Conservation (phyloP, 2,888 invertebrate genomes). For the Pseudeuparius sepicola region DNA sequence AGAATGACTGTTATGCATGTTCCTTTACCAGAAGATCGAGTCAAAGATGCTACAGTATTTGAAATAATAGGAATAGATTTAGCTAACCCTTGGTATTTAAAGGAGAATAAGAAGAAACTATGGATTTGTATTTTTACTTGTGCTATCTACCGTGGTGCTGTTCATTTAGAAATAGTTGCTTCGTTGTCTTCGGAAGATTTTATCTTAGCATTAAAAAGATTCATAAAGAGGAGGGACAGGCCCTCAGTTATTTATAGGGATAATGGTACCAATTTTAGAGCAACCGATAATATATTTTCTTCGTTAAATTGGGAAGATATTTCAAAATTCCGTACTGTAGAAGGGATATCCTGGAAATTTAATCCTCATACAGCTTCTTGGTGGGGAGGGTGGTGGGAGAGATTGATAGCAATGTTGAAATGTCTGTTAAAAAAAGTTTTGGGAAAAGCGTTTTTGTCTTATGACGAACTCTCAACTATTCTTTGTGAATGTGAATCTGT, state of each 20-base stretch:
- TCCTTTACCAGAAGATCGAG: conserved; percentile 6
- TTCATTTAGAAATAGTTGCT: background rate
- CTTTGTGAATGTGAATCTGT: too few relatives aligned
- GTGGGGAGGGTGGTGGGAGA: too few relatives aligned
- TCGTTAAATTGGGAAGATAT: conserved; percentile 1
- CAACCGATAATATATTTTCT: background rate
- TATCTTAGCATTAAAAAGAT: background rate
- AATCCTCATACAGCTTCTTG: too few relatives aligned
- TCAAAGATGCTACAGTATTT: conserved; percentile 5
- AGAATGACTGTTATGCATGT: too few relatives aligned
- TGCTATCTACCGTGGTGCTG: conserved; percentile 6
- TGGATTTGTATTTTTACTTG: conserved; percentile 1
- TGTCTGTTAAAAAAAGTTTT: too few relatives aligned
- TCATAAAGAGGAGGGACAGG: background rate
- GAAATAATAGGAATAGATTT: conserved; percentile 3
- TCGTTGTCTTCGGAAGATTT: background rate
- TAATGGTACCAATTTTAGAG: background rate
- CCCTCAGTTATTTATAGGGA: background rate
- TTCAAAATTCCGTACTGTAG: too few relatives aligned
- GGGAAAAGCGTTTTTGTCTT: too few relatives aligned
- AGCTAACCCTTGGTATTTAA: background rate
- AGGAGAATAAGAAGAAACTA: conserved; percentile 3
- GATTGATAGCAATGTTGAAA: too few relatives aligned
- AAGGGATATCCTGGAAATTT: too few relatives aligned
- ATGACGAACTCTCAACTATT: too few relatives aligned